These are phyloP conservation scores for Zele albiditarsus DNA, from an alignment of 2,888 invertebrate genomes.

Conservation along the genomic window DNA sequence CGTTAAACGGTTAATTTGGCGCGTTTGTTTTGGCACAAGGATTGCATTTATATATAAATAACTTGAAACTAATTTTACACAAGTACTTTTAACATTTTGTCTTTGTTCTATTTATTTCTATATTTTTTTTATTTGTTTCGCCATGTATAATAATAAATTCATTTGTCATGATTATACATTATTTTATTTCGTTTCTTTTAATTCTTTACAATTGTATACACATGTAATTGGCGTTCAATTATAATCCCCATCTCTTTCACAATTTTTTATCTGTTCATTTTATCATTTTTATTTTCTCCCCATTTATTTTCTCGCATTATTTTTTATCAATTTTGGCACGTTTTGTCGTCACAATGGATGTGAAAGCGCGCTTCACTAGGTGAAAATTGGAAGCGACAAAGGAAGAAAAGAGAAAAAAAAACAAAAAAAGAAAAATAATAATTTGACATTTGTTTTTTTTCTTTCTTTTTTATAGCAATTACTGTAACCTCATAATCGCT, in stretches of 20 bases:
- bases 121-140: slow-evolving; percentile 11
- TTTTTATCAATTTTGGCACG: slow-evolving; percentile 35
- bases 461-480: slow-evolving; percentile 21
- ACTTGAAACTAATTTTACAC: not conserved
- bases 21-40: slow-evolving; percentile 48
- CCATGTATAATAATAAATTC: not conserved
- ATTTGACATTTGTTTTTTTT: no score
- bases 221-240: not conserved
- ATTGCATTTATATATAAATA: slow-evolving; percentile 27
- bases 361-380: not conserved
- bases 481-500: slow-evolving; percentile 15
- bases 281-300: not conserved
- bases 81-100: not conserved
- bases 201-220: slow-evolving; percentile 2
- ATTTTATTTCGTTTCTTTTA: not conserved
- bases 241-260: not conserved
- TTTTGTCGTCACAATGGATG: slow-evolving; percentile 22
- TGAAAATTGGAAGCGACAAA: not conserved
- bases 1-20: slow-evolving; percentile 48
- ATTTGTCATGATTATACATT: not conserved
- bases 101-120: slow-evolving; percentile 33
- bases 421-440: slow-evolving; percentile 1
- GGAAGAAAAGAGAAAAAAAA: not conserved
- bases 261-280: slow-evolving; percentile 7
- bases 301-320: slow-evolving; percentile 24